A percentile compares a stretch with the other conserved stretches of the same genome.
These are phyloP conservation scores for Kryptolebias marmoratus DNA, from an alignment of 2,113 vertebrate species.

Conservation along the genomic window DNA sequence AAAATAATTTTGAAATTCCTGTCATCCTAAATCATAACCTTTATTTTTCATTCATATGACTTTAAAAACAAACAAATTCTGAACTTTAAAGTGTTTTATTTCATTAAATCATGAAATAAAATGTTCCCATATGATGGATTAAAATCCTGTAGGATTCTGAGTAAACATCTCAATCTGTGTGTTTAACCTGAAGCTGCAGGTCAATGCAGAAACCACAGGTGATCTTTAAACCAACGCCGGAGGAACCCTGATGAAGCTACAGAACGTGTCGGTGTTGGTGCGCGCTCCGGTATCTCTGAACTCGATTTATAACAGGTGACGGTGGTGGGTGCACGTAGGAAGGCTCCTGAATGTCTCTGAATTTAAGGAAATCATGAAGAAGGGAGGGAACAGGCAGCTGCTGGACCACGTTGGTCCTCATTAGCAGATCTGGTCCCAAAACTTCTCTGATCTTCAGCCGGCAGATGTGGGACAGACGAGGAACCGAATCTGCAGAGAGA, in stretches of 20 bases:
- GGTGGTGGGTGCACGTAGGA: background rate
- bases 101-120: no score
- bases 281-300: background rate
- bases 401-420: constrained; percentile 57
- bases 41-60: no score
- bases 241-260: background rate
- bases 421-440: constrained; percentile 67
- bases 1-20: no score
- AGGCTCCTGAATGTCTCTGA: constrained; percentile 58
- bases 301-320: background rate
- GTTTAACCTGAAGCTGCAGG: background rate
- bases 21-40: no score
- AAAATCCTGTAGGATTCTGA: no score
- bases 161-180: background rate
- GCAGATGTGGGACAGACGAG: constrained; percentile 75
- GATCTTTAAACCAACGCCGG: background rate
- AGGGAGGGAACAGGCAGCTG: constrained; percentile 71
- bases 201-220: background rate
- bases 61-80: no score
- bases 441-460: constrained; percentile 64
- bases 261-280: constrained; percentile 54
- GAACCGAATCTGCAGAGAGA: constrained; percentile 62
- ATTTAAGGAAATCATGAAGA: constrained; percentile 74
- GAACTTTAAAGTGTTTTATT: no score
- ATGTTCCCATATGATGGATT: no score